Evolutionary conservation across 1,140 invertebrate genomes (phyloP).

Genomic region (Agraylea sexmaculata): DNA sequence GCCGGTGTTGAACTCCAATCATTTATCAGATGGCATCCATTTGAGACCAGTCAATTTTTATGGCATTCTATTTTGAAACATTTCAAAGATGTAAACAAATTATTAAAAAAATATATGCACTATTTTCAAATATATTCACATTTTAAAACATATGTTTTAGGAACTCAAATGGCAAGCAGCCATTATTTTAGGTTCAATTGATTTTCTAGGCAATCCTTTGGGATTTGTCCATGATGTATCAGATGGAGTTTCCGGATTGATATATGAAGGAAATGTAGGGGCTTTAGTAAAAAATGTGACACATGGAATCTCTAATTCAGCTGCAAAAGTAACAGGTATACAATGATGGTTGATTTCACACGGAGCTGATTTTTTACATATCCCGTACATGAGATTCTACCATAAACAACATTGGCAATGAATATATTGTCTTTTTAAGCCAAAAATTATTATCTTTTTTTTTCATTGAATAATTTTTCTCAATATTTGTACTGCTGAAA

Average conservation of each 20-base stretch:
- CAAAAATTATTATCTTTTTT: too few relatives aligned
- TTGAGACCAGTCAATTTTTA: slow-evolving; percentile 78
- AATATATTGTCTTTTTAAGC: too few relatives aligned
- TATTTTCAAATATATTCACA: too few relatives aligned
- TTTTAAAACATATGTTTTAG: too few relatives aligned
- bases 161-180: slow-evolving; percentile 92
- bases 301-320: slow-evolving; percentile 92
- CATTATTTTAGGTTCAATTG: slow-evolving; percentile 89
- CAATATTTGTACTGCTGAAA: too few relatives aligned
- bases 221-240: slow-evolving; percentile 92
- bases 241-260: slow-evolving; percentile 84
- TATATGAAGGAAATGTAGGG: slow-evolving; percentile 82
- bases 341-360: too few relatives aligned
- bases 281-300: slow-evolving; percentile 91
- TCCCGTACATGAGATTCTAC: too few relatives aligned
- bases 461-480: too few relatives aligned
- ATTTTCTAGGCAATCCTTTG: slow-evolving; percentile 94
- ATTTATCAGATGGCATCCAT: slow-evolving; percentile 73
- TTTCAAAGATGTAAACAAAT: slow-evolving; percentile 57
- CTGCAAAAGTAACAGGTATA: slow-evolving; percentile 75
- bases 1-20: slow-evolving; percentile 84
- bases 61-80: slow-evolving; percentile 64
- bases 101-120: too few relatives aligned
- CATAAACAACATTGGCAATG: too few relatives aligned
- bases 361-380: too few relatives aligned